Percentiles rank a stretch among this genome's conserved stretches.
Evolutionary conservation across 2,113 vertebrate species (phyloP).

Genomic region (Poecile atricapillus): DNA sequence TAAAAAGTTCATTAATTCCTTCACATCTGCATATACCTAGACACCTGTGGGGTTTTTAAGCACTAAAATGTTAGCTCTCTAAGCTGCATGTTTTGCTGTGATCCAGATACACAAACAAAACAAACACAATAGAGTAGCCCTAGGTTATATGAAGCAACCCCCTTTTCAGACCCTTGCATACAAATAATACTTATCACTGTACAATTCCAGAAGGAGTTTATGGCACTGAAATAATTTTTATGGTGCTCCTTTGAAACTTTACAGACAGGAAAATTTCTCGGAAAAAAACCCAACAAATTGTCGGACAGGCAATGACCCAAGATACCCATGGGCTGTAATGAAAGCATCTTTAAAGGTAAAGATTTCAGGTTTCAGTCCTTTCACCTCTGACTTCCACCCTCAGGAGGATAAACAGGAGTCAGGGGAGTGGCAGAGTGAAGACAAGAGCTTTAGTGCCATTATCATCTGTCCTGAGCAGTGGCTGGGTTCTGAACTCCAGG

Average conservation of each 20-base stretch:
- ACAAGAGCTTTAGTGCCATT: neutral
- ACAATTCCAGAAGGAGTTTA: neutral
- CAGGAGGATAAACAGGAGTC: neutral
- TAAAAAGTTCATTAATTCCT: conserved; percentile 64
- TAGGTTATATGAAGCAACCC: neutral
- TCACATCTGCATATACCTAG: conserved; percentile 45
- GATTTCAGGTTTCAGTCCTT: neutral
- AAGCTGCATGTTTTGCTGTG: conserved; percentile 39
- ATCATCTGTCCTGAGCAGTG: neutral
- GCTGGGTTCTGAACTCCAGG: neutral
- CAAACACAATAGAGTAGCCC: neutral
- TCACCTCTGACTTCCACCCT: neutral
- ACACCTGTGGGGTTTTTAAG: conserved; percentile 1
- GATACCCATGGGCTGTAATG: neutral
- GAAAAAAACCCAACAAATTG: neutral
- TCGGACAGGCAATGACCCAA: neutral
- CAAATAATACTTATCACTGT: neutral
- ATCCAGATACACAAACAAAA: conserved; percentile 29
- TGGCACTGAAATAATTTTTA: neutral
- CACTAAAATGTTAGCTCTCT: conserved; percentile 3
- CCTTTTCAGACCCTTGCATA: neutral
- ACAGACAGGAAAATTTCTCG: neutral
- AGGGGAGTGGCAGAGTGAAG: neutral
- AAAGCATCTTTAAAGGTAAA: neutral
- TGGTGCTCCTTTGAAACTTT: neutral